Conservation (phyloP, 2,888 invertebrate genomes). For the Ferrisia virgata region DNA sequence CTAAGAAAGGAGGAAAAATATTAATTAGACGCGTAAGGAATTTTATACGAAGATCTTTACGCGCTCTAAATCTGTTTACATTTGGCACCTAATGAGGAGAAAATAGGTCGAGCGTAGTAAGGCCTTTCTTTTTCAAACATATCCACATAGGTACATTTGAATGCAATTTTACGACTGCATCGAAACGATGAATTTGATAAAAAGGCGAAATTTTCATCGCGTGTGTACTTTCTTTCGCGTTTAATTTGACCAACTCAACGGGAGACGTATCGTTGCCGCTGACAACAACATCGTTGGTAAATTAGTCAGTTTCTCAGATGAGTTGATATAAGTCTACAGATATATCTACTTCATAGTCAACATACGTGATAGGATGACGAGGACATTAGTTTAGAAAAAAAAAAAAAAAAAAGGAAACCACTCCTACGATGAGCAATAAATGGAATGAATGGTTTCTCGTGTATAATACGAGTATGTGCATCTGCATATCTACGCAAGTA, state of each 20-base stretch:
- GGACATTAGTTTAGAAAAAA: background rate
- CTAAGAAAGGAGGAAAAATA: no score
- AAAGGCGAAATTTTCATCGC: background rate
- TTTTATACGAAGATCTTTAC: background rate
- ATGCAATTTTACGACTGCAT: background rate
- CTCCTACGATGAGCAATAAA: background rate
- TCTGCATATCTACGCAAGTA: background rate
- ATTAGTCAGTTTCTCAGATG: background rate
- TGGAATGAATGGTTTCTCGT: background rate
- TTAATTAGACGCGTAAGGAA: background rate
- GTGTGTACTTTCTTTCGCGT: background rate
- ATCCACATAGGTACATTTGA: background rate
- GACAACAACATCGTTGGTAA: background rate
- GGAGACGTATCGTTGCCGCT: background rate
- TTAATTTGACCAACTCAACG: background rate
- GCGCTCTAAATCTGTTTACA: background rate
- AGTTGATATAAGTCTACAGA: background rate
- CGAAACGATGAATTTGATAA: background rate
- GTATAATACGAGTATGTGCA: background rate
- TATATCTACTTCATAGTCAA: background rate
- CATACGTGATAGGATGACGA: background rate
- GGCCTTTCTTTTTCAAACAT: background rate
- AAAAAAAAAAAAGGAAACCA: conserved; percentile 2
- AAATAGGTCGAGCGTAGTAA: background rate
- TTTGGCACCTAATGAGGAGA: background rate